These are phyloP conservation scores for Episyrphus balteatus DNA, from an alignment of 1,140 invertebrate species.

Conservation along the genomic window DNA sequence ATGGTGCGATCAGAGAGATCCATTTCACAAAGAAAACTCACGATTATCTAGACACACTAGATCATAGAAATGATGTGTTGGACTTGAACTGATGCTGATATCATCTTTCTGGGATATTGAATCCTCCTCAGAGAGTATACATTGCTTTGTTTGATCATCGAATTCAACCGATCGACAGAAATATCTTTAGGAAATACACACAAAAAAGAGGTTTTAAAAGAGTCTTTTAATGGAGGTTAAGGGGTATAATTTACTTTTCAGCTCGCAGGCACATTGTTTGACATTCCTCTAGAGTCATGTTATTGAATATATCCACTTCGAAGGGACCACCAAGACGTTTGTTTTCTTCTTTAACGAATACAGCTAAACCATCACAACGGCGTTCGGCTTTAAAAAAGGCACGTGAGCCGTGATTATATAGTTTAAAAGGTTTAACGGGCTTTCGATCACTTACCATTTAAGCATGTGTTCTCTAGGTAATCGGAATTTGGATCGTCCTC, in stretches of 20 bases:
- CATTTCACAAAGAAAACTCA: constrained; percentile 45
- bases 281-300: constrained; percentile 74
- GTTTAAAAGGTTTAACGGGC: neutral
- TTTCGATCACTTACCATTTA: constrained; percentile 55
- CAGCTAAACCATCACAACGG: constrained; percentile 70
- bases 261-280: constrained; percentile 65
- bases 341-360: constrained; percentile 81
- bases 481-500: constrained; percentile 77
- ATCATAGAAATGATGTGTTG: constrained; percentile 74
- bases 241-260: constrained; percentile 50
- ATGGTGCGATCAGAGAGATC: neutral
- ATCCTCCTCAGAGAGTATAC: constrained; percentile 79
- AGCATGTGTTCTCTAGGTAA: constrained; percentile 83
- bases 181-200: constrained; percentile 43
- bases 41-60: constrained; percentile 75
- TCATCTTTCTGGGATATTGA: constrained; percentile 77
- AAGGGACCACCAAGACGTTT: constrained; percentile 76
- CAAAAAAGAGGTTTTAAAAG: neutral
- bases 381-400: constrained; percentile 52
- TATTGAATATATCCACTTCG: constrained; percentile 74
- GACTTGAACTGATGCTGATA: constrained; percentile 65
- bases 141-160: constrained; percentile 72
- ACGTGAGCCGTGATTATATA: neutral
- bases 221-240: neutral
- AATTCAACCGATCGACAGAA: constrained; percentile 85